phyloP scores from a whole-genome alignment of 1,140 invertebrate genomes.

The Drosophila tristis region DNA sequence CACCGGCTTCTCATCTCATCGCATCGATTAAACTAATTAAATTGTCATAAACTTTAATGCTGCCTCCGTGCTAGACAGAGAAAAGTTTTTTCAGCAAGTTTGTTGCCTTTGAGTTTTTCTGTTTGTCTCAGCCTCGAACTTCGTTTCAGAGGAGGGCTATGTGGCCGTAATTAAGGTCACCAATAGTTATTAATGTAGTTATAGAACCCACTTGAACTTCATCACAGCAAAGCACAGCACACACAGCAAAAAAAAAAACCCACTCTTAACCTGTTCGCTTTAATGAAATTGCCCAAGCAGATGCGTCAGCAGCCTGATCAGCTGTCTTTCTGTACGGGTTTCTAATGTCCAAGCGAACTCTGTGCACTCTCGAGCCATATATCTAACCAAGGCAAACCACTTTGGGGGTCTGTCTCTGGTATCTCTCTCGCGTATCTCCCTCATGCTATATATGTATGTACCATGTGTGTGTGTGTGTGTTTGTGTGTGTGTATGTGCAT shows the following conservation, averaged over 20 bases:
- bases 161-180: constrained; percentile 53
- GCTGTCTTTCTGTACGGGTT: constrained; percentile 38
- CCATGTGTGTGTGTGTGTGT: constrained; percentile 23
- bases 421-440: too few species aligned
- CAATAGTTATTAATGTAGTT: constrained; percentile 26
- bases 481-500: constrained; percentile 19
- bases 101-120: constrained; percentile 52
- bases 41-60: constrained; percentile 68
- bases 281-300: constrained; percentile 25
- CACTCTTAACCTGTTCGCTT: constrained; percentile 32
- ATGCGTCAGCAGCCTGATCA: constrained; percentile 53
- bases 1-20: constrained; percentile 50
- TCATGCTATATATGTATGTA: background rate
- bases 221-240: background rate
- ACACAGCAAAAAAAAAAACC: background rate
- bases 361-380: constrained; percentile 18
- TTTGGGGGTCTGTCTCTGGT: constrained; percentile 37
- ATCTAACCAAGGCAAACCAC: constrained; percentile 49
- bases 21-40: constrained; percentile 80
- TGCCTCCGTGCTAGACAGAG: constrained; percentile 2
- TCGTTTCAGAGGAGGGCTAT: constrained; percentile 1
- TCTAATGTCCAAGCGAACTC: constrained; percentile 27
- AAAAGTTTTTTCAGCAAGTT: constrained; percentile 46
- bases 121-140: constrained; percentile 21
- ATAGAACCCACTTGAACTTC: constrained; percentile 8